Evolutionary conservation across 1,140 invertebrate genomes (phyloP).

Genomic region (Bombus cullumanus): DNA sequence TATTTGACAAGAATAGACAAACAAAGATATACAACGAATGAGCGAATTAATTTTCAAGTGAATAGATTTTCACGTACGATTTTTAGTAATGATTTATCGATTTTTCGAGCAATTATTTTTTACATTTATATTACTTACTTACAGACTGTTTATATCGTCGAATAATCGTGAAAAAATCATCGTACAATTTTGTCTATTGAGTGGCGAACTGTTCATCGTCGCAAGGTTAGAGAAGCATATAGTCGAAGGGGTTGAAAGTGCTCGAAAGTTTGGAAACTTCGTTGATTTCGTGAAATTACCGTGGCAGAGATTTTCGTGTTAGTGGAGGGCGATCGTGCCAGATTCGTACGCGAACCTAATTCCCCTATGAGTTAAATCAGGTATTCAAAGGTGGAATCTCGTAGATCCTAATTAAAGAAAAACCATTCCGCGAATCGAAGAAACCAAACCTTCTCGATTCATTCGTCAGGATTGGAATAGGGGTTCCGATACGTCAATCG

Average conservation of each 20-base stretch:
- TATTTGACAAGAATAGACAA: too few relatives aligned
- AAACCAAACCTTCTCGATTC: neutral
- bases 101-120: too few relatives aligned
- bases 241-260: neutral
- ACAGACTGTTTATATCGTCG: too few relatives aligned
- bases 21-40: too few relatives aligned
- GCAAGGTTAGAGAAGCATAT: neutral
- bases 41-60: too few relatives aligned
- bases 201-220: too few relatives aligned
- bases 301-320: neutral
- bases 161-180: too few relatives aligned
- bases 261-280: neutral
- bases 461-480: neutral
- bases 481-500: constrained; percentile 3
- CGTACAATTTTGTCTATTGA: too few relatives aligned
- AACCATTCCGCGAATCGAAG: neutral
- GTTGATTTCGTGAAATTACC: neutral
- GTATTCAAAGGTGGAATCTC: neutral
- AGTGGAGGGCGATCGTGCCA: neutral
- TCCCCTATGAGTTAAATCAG: neutral
- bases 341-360: neutral
- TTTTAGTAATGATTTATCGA: too few relatives aligned
- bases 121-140: too few relatives aligned
- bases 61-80: too few relatives aligned
- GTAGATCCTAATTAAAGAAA: constrained; percentile 12